Evolutionary conservation across 2,888 invertebrate species (phyloP).

Genomic region (Ormyrus rosae): DNA sequence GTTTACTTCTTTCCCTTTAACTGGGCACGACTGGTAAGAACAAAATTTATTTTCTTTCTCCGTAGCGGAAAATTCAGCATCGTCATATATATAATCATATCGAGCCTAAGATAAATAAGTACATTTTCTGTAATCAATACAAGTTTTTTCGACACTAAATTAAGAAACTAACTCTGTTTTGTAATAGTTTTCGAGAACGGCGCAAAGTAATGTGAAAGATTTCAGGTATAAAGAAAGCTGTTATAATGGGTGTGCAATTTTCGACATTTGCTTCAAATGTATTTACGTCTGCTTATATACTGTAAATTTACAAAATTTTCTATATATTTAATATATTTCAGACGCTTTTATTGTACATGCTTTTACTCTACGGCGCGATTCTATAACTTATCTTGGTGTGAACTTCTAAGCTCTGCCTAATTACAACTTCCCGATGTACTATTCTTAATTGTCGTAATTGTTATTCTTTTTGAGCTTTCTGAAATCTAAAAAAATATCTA

Average conservation of each 20-base stretch:
- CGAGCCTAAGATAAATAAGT: too few species aligned
- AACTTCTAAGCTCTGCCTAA: too few species aligned
- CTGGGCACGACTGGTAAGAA: slow-evolving; percentile 86
- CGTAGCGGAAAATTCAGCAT: too few species aligned
- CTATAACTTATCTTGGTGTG: too few species aligned
- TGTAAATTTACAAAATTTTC: not conserved
- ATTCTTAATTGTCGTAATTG: too few species aligned
- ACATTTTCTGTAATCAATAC: too few species aligned
- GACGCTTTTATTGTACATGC: too few species aligned
- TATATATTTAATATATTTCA: not conserved
- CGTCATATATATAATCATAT: too few species aligned
- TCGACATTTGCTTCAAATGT: slow-evolving; percentile 19
- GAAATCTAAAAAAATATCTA: not conserved
- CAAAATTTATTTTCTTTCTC: slow-evolving; percentile 18
- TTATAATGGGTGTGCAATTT: slow-evolving; percentile 1
- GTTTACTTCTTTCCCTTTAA: slow-evolving; percentile 87
- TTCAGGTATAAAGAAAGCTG: slow-evolving; percentile 20
- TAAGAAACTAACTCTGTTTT: not conserved
- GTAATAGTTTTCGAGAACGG: not conserved
- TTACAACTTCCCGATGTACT: too few species aligned
- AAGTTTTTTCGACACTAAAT: not conserved
- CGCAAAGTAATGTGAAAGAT: not conserved
- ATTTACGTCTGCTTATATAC: slow-evolving; percentile 10
- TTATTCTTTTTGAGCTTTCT: too few species aligned
- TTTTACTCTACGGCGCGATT: too few species aligned